Percentiles rank a stretch among this genome's conserved stretches.
Conservation (phyloP, 1,140 invertebrate genomes). For the Drosophila willistoni region DNA sequence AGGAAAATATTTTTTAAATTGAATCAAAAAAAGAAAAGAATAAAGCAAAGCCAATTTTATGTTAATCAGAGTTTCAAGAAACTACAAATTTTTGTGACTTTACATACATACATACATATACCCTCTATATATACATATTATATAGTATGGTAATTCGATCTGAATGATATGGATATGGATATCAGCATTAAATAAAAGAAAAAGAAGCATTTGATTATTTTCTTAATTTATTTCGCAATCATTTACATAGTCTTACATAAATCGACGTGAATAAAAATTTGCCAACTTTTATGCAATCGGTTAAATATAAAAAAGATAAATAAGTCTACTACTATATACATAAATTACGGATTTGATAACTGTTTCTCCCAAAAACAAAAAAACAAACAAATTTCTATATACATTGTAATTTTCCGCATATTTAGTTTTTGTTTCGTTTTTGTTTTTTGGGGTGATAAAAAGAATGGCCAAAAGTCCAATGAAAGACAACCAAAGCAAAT, state of each 20-base stretch:
- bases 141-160: neutral
- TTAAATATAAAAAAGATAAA: neutral
- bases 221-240: conserved; percentile 1
- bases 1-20: too few relatives aligned
- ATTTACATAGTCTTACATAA: conserved; percentile 2
- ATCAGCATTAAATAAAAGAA: neutral
- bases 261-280: neutral
- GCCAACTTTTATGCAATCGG: conserved; percentile 20
- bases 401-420: conserved; percentile 46
- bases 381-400: conserved; percentile 16
- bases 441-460: conserved; percentile 26
- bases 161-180: neutral
- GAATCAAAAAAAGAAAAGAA: too few relatives aligned
- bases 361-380: conserved; percentile 4
- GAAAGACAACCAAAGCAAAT: conserved; percentile 32
- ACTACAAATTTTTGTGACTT: too few relatives aligned
- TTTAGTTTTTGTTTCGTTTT: conserved; percentile 12
- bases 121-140: neutral
- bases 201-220: neutral
- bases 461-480: conserved; percentile 27
- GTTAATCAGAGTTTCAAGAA: neutral
- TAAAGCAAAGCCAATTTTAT: too few relatives aligned
- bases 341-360: conserved; percentile 31
- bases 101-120: too few relatives aligned
- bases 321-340: conserved; percentile 9